These are phyloP conservation scores for Hiodon tergisus DNA, from an alignment of 2,113 vertebrate genomes.

Conservation along the genomic window DNA sequence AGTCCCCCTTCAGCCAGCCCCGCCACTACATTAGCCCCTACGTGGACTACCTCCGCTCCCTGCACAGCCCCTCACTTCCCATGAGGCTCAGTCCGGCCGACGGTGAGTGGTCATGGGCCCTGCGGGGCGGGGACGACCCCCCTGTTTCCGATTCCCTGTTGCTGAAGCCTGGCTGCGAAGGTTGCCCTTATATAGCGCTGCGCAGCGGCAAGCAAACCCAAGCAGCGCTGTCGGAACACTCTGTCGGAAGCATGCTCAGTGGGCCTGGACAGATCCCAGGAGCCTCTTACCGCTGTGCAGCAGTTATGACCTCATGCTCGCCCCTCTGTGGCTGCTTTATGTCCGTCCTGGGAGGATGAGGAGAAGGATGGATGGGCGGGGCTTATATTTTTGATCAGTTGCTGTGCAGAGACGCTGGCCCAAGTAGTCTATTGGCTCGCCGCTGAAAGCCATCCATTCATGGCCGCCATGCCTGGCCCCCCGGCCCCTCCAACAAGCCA, in stretches of 20 bases:
- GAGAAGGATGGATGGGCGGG: too few relatives aligned
- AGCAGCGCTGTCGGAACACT: constrained; percentile 47
- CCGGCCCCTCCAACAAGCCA: too few relatives aligned
- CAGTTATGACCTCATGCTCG: constrained; percentile 31
- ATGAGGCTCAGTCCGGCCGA: constrained; percentile 85
- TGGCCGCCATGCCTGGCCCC: too few relatives aligned
- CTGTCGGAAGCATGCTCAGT: constrained; percentile 35
- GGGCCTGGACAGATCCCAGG: constrained; percentile 42
- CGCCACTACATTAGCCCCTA: constrained; percentile 82
- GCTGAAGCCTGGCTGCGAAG: not conserved
- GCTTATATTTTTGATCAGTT: too few relatives aligned
- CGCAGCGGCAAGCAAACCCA: constrained; percentile 49
- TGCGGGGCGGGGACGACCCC: not conserved
- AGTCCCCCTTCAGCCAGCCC: constrained; percentile 74
- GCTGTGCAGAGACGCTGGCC: too few relatives aligned
- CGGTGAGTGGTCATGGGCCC: constrained; percentile 61
- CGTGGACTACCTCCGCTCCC: constrained; percentile 89
- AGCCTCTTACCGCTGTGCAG: constrained; percentile 34
- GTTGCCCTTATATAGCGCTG: constrained; percentile 30
- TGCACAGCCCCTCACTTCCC: constrained; percentile 85
- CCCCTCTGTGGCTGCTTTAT: not conserved
- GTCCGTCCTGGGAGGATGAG: not conserved
- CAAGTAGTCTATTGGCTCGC: too few relatives aligned
- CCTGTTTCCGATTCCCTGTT: not conserved
- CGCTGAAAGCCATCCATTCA: too few relatives aligned